A percentile compares a stretch with the other conserved stretches of the same genome.
Evolutionary conservation across 1,140 invertebrate genomes (phyloP).

Genomic region (Drosophila murphyi): DNA sequence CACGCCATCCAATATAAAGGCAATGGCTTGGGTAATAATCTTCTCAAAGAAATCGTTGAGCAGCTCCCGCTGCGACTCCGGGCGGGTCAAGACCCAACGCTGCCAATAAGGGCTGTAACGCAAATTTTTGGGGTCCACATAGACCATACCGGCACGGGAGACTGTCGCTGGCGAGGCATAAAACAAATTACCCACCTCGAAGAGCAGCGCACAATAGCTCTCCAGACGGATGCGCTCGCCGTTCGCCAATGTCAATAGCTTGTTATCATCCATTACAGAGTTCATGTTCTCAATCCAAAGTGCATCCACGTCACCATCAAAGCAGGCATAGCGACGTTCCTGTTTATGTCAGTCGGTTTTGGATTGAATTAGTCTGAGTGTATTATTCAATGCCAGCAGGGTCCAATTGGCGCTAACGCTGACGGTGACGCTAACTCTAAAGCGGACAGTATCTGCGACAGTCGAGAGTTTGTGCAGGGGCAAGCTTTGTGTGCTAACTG

Average conservation of each 20-base stretch:
- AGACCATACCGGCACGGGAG: constrained; percentile 96
- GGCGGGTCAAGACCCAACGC: constrained; percentile 87
- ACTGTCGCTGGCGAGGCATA: constrained; percentile 96
- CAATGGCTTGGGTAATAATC: constrained; percentile 89
- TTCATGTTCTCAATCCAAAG: constrained; percentile 98
- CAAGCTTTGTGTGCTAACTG: constrained; percentile 55
- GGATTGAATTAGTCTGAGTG: constrained; percentile 73
- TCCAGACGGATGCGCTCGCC: constrained; percentile 94
- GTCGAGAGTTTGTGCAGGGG: constrained; percentile 22
- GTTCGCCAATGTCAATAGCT: constrained; percentile 94
- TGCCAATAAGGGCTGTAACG: constrained; percentile 94
- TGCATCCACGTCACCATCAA: constrained; percentile 97
- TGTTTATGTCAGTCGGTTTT: constrained; percentile 68
- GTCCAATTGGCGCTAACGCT: constrained; percentile 8
- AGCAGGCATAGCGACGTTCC: constrained; percentile 93
- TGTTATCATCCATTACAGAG: constrained; percentile 98
- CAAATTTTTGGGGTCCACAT: constrained; percentile 95
- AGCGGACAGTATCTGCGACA: constrained; percentile 3
- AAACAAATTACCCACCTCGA: constrained; percentile 95
- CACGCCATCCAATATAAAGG: constrained; percentile 91
- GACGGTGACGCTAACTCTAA: constrained; percentile 1
- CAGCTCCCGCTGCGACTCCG: constrained; percentile 66
- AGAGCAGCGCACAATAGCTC: constrained; percentile 92
- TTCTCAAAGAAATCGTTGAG: constrained; percentile 76
- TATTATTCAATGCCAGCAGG: constrained; percentile 65